A percentile compares a stretch with the other conserved stretches of the same genome.
These are phyloP conservation scores for Rhopilema esculentum DNA, from an alignment of 30 jellyfish, hydroid and myxozoan species.

Conservation along the genomic window DNA sequence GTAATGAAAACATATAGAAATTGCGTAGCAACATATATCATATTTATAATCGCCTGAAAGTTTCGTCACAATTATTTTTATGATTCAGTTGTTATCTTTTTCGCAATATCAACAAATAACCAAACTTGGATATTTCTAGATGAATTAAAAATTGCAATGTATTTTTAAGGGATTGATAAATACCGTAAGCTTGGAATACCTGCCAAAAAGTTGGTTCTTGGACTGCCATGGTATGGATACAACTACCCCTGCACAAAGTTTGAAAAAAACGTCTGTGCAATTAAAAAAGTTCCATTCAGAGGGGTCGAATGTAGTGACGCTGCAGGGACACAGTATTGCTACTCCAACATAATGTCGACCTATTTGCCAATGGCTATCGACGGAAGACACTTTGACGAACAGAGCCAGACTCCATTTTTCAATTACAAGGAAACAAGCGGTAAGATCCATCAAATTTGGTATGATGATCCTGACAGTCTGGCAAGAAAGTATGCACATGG, in stretches of 20 bases:
- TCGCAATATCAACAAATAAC: too few species aligned
- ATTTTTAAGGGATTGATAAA: slow-evolving; percentile 43
- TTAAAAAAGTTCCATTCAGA: slow-evolving; percentile 59
- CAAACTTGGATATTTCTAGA: background rate
- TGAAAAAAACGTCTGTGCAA: slow-evolving; percentile 42
- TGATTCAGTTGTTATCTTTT: too few species aligned
- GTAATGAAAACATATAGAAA: too few species aligned
- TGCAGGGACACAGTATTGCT: slow-evolving; percentile 74
- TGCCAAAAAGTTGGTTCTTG: slow-evolving; percentile 69
- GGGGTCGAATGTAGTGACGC: slow-evolving; percentile 91
- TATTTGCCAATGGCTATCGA: slow-evolving; percentile 69
- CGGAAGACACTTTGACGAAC: slow-evolving; percentile 71
- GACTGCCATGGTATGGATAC: slow-evolving; percentile 91
- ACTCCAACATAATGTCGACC: slow-evolving; percentile 37
- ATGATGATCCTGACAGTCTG: slow-evolving; percentile 76
- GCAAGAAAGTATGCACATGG: slow-evolving; percentile 60
- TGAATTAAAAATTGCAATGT: background rate
- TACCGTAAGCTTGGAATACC: slow-evolving; percentile 58
- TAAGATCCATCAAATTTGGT: slow-evolving; percentile 72
- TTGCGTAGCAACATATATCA: too few species aligned
- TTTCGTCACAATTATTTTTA: too few species aligned
- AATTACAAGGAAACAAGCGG: slow-evolving; percentile 59
- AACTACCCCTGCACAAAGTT: slow-evolving; percentile 70
- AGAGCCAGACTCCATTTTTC: slow-evolving; percentile 71
- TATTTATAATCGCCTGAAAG: too few species aligned